Evolutionary conservation across 64 coral and sea anemone genomes (phyloP).

Genomic region (Pachyseris speciosa): DNA sequence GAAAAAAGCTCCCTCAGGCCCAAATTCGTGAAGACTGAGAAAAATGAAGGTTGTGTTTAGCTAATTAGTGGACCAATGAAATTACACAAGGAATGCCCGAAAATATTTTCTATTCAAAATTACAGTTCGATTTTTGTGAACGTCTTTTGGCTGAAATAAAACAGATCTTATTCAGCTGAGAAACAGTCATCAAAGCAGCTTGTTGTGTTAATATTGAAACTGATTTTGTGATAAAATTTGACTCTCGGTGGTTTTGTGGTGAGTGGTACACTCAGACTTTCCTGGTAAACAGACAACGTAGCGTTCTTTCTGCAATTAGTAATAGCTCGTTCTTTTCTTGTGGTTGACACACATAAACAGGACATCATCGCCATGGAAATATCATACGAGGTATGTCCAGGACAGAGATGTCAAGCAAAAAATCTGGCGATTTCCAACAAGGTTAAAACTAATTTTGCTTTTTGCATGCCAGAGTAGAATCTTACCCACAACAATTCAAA

Average conservation of each 20-base stretch:
- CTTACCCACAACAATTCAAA: neutral
- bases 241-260: neutral
- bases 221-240: no score
- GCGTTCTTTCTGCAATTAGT: neutral
- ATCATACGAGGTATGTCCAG: conserved; percentile 36
- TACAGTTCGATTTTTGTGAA: no score
- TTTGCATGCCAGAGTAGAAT: conserved; percentile 25
- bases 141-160: no score
- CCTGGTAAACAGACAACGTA: conserved; percentile 4
- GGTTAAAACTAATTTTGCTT: conserved; percentile 49
- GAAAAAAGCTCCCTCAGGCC: no score
- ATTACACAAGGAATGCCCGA: no score
- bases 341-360: conserved; percentile 38
- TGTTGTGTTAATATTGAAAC: no score
- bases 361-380: conserved; percentile 37
- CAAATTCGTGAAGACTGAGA: no score
- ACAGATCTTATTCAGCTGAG: no score
- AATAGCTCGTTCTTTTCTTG: conserved; percentile 46
- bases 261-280: neutral
- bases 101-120: no score
- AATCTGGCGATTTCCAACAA: conserved; percentile 57
- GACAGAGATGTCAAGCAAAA: conserved; percentile 47
- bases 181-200: no score
- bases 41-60: no score
- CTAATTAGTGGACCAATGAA: neutral